These are phyloP conservation scores for Xenopus petersii DNA, from an alignment of 2,797 vertebrate genomes.

Conservation along the genomic window DNA sequence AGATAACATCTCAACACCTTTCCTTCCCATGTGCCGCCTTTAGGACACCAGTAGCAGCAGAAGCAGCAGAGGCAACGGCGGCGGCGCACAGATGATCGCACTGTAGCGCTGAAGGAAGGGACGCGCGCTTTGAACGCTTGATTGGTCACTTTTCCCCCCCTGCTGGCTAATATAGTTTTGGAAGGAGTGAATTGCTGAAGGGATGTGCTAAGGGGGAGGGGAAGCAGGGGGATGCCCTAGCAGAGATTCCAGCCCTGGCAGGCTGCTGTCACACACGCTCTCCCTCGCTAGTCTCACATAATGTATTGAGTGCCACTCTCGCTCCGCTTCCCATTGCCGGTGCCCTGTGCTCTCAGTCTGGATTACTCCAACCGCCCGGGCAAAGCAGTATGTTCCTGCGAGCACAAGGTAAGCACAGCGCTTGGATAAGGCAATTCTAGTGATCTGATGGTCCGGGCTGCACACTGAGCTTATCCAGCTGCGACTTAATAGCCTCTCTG, in stretches of 20 bases:
- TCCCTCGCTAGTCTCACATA: neutral
- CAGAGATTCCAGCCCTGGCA: conserved; percentile 35
- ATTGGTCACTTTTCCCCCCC: conserved; percentile 34
- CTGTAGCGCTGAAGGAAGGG: conserved; percentile 24
- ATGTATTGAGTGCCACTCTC: conserved; percentile 24
- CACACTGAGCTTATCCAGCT: no score
- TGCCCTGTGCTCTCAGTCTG: conserved; percentile 12
- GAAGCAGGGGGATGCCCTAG: conserved; percentile 35
- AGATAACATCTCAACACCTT: conserved; percentile 26
- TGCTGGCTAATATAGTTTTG: conserved; percentile 40
- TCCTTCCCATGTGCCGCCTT: conserved; percentile 10
- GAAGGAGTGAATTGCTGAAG: conserved; percentile 28
- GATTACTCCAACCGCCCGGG: conserved; percentile 32
- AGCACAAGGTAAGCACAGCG: conserved; percentile 29
- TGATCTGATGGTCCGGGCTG: no score
- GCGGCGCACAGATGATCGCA: conserved; percentile 10
- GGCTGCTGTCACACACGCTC: conserved; percentile 45
- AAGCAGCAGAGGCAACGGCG: no score
- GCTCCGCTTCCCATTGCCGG: neutral
- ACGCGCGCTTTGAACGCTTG: conserved; percentile 22
- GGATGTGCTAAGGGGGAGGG: conserved; percentile 29
- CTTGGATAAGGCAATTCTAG: neutral
- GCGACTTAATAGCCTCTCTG: conserved; percentile 11
- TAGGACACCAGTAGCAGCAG: conserved; percentile 5
- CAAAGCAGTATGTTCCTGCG: conserved; percentile 25